phyloP scores from a whole-genome alignment of 1,140 invertebrate species.

The Trissolcus basalis region DNA sequence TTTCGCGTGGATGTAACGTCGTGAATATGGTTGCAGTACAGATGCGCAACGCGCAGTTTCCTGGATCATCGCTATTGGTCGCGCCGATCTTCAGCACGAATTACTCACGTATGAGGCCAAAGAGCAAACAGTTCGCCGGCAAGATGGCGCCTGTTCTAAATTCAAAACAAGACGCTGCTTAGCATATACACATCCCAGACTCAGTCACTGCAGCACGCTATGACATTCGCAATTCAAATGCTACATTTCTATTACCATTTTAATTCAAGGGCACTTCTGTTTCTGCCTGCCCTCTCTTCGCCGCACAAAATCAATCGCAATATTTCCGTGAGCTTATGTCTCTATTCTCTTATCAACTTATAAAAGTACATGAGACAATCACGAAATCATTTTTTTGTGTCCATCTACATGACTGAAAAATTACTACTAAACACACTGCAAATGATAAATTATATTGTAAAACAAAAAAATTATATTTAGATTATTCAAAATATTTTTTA shows the following conservation, averaged over 20 bases:
- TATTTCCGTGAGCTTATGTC: slow-evolving; percentile 50
- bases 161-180: slow-evolving; percentile 75
- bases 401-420: too few species aligned
- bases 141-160: slow-evolving; percentile 76
- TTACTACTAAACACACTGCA: too few species aligned
- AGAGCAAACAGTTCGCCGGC: slow-evolving; percentile 71
- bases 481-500: too few species aligned
- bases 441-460: too few species aligned
- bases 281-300: slow-evolving; percentile 33
- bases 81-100: slow-evolving; percentile 67
- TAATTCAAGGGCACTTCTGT: slow-evolving; percentile 60
- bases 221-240: slow-evolving; percentile 77
- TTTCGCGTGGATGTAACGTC: slow-evolving; percentile 46
- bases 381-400: too few species aligned
- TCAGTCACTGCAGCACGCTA: slow-evolving; percentile 69
- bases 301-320: slow-evolving; percentile 44
- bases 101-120: slow-evolving; percentile 68
- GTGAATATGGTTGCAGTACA: slow-evolving; percentile 54
- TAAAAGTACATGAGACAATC: slow-evolving; percentile 7
- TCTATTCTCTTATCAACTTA: slow-evolving; percentile 19
- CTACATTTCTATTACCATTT: slow-evolving; percentile 77
- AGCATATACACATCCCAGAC: slow-evolving; percentile 73
- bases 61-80: slow-evolving; percentile 66
- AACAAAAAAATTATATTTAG: too few species aligned
- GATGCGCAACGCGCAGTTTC: slow-evolving; percentile 61